These are phyloP conservation scores for Eciton burchellii DNA, from an alignment of 1,140 invertebrate species.

Conservation along the genomic window DNA sequence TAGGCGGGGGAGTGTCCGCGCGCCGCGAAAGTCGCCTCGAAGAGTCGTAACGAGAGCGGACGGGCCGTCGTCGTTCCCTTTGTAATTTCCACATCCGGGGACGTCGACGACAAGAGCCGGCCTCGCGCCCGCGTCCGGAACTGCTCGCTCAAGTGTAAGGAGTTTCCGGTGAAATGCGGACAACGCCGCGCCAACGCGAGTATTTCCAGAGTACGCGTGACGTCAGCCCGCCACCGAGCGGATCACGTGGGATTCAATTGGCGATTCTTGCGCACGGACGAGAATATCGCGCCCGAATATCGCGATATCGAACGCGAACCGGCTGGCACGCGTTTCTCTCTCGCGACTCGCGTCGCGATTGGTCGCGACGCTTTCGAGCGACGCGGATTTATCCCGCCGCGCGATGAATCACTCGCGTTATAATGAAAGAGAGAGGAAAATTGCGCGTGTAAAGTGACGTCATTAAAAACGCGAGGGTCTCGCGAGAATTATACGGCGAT, in stretches of 20 bases:
- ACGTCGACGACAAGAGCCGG: slow-evolving; percentile 45
- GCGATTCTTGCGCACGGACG: background rate
- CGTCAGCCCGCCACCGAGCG: background rate
- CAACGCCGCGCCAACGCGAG: background rate
- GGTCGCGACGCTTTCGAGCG: background rate
- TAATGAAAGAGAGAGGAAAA: background rate
- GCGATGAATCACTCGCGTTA: too few relatives aligned
- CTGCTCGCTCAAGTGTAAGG: slow-evolving; percentile 67
- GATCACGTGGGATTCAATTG: background rate
- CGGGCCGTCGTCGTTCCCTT: slow-evolving; percentile 65
- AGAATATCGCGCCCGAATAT: background rate
- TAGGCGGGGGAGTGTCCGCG: slow-evolving; percentile 43
- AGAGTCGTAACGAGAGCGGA: slow-evolving; percentile 71
- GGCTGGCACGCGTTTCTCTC: background rate
- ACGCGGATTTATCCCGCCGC: background rate
- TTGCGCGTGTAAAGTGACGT: background rate
- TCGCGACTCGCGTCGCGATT: background rate
- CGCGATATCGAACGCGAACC: background rate
- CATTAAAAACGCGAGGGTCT: background rate
- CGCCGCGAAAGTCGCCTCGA: slow-evolving; percentile 45
- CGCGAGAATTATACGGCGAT: background rate
- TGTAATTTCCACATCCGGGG: slow-evolving; percentile 70
- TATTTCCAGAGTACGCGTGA: background rate
- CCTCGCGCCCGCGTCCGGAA: slow-evolving; percentile 3
- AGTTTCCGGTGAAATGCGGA: slow-evolving; percentile 68